Evolutionary conservation across 2,888 invertebrate species (phyloP), one percentile per base, ranked within the genome.

Genomic region (Drosophila borealis): DNA sequence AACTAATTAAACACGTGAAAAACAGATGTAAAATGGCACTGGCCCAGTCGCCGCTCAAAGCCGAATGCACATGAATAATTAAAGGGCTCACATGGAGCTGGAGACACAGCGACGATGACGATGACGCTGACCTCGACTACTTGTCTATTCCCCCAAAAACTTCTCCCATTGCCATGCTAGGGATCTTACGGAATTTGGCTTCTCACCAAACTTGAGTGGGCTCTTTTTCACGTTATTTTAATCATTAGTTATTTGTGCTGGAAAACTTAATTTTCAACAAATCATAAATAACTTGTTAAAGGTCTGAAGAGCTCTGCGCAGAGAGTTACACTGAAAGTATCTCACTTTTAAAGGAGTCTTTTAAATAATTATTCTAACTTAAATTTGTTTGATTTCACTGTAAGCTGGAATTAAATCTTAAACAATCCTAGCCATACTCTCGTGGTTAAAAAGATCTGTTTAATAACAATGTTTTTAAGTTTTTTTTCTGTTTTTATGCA

Each of bases 1-100:
- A 83, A 88, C 89, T 83, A 88, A 83, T 83, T 83, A 83, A 83
- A 75, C 83, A 86, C 87, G 81, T 86, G 81, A 74, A 70, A 70
- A 80, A 70, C 72, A 72, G 68, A 88, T 78, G 80, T 63, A 65
- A 75, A 70, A 70, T 65, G 70, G 57, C 65, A 67, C 48, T 45
- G 67, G 61, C 29, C 54, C 69, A 44, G 25, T 39, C 49, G 50
- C 61, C 46, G 25, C 61, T 56, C 74, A 55, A 41, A 56, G 55
- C 56, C 50, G 57, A 59, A 63, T 67, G 79, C 69, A 74, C 66
- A 88, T 82, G 70, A 82, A 82, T 82, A 82, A 82, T 73, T 85
- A 62, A 88, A 39, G 50, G 64, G 17, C 61, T 36, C 55, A 42
- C 60, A 71, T 64, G 63, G 48, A 59, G 72, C 41, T 33, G 46